These are phyloP conservation scores for Lycaena phlaeas DNA, from an alignment of 2,888 invertebrate species.

Conservation along the genomic window DNA sequence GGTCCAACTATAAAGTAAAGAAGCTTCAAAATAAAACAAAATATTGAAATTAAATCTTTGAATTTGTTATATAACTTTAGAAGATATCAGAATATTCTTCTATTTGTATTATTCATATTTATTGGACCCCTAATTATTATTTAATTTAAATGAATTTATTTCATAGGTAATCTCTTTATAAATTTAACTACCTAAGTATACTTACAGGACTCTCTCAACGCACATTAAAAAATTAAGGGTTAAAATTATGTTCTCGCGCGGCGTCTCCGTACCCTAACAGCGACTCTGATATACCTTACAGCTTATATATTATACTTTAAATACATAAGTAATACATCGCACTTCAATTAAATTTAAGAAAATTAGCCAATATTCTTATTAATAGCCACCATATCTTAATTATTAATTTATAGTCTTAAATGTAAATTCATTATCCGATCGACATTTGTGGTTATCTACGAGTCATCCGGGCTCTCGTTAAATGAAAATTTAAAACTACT, in stretches of 20 bases:
- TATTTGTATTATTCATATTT: conserved; percentile 12
- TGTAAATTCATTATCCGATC: background rate
- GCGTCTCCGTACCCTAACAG: conserved; percentile 32
- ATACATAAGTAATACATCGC: background rate
- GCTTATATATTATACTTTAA: conserved; percentile 1
- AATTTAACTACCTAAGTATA: conserved; percentile 65
- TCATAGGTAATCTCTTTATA: conserved; percentile 67
- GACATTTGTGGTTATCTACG: too few species aligned
- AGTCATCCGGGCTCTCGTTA: too few species aligned
- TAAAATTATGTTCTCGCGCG: conserved; percentile 43
- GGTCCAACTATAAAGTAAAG: background rate
- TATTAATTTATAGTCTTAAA: background rate
- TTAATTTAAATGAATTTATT: conserved; percentile 66
- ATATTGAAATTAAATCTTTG: background rate
- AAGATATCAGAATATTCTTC: conserved; percentile 8
- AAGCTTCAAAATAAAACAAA: background rate
- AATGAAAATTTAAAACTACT: too few species aligned
- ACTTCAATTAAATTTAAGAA: background rate
- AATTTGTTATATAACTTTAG: conserved; percentile 19
- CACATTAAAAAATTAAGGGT: conserved; percentile 47
- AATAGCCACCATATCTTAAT: conserved; percentile 6
- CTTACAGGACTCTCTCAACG: conserved; percentile 40
- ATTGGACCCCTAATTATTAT: conserved; percentile 62
- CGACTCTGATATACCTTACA: conserved; percentile 7
- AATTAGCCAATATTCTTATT: conserved; percentile 6